phyloP scores from a whole-genome alignment of 2,888 invertebrate species.

The Drosophila subsilvestris region DNA sequence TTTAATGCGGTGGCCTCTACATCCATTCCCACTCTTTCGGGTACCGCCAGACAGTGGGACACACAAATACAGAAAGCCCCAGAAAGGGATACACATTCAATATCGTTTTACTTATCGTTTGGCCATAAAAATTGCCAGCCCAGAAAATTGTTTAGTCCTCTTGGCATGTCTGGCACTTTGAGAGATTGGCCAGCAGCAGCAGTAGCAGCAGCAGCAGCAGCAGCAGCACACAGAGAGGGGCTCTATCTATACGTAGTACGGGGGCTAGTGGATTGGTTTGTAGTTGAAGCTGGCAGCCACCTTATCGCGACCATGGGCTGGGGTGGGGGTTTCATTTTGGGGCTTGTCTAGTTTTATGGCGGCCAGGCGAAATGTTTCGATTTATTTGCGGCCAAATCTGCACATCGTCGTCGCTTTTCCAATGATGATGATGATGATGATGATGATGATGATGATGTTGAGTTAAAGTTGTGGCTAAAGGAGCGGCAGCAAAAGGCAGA shows the following conservation, averaged over 20 bases:
- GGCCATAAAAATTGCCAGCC: conserved; percentile 82
- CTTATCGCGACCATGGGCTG: conserved; percentile 50
- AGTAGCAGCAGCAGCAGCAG: too few relatives aligned
- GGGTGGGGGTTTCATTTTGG: conserved; percentile 33
- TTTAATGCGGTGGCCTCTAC: conserved; percentile 57
- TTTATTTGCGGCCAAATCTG: conserved; percentile 62
- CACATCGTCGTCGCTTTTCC: conserved; percentile 39
- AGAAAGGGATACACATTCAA: conserved; percentile 63
- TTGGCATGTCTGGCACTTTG: conserved; percentile 81
- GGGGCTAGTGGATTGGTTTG: conserved; percentile 45
- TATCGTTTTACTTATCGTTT: conserved; percentile 82
- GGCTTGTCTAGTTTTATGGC: conserved; percentile 62
- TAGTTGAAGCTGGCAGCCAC: conserved; percentile 30
- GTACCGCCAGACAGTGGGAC: conserved; percentile 4
- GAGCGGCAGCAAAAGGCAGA: background rate
- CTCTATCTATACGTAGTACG: background rate
- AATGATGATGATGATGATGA: background rate
- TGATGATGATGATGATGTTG: conserved; percentile 33
- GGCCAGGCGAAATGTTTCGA: conserved; percentile 63
- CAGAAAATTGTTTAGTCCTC: conserved; percentile 82
- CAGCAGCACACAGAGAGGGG: conserved; percentile 37
- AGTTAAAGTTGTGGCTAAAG: background rate
- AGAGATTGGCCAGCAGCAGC: conserved; percentile 71
- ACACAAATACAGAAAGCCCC: conserved; percentile 17
- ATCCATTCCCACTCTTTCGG: background rate